Evolutionary conservation across 2,888 invertebrate species (phyloP), one percentile per base, ranked within the genome.

Genomic region (Melinopterus prodromus): DNA sequence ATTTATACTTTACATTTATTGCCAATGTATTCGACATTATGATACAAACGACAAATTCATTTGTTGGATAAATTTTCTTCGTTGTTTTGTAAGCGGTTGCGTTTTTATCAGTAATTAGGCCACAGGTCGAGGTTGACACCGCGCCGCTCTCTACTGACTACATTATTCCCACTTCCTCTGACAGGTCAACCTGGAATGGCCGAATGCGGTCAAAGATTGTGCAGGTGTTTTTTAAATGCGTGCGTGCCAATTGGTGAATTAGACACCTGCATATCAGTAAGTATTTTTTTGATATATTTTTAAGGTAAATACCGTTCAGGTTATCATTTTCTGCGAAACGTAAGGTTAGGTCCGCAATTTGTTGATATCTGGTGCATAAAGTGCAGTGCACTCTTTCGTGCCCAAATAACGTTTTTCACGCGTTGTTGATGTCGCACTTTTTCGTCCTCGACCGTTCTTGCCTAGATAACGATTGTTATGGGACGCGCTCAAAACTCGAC

Each of bases 151-250:
- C 83, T 83, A 83, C 69, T 77, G 76, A 83, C 82, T 81, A 83
- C 86, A 85, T 86, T 53, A 86, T 87, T 89, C 88, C 89, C 88
- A 89, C 88, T 89, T 89, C 87, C 87, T 88, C 84, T 87, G 85
- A 86, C 88, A 88, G 89, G 89, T 89, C 89, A 89, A 88, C 87
- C 89, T 88, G 89, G 89, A 89, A 89, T 88, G 88, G 88, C 89
- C 88, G 89, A 89, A 89, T 89, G 89, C 89, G 89, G 90, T 89
- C 89, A 89, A 88, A 86, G 88, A 85, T 86, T 87, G 86, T 88
- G 88, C 89, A 89, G 89, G 89, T 89, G 89, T 89, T 89, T 88
- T 89, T 88, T 86, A 87, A 87, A 88, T 87, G 87, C 87, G 86
- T 87, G 87, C 86, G 81, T 86, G 86, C 86, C 86, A 86, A 87